Evolutionary conservation across 2,888 invertebrate species (phyloP).

Genomic region (Mactromeris polynyma): DNA sequence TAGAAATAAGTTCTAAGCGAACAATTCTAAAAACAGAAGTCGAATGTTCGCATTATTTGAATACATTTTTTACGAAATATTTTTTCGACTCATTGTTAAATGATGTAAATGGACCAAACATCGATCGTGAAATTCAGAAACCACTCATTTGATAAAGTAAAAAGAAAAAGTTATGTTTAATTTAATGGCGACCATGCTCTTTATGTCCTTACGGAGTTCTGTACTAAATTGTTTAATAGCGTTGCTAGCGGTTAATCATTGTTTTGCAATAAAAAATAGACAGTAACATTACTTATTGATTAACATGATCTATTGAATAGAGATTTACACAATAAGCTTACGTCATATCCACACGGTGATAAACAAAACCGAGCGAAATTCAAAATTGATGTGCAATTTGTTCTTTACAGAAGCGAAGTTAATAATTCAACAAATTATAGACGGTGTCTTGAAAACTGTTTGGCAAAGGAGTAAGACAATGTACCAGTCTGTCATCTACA

Average conservation of each 20-base stretch:
- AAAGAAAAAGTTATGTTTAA: background rate
- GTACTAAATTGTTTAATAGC: background rate
- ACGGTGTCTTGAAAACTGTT: slow-evolving; percentile 14
- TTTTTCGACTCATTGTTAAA: too few relatives aligned
- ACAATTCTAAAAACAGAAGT: too few relatives aligned
- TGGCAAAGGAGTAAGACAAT: background rate
- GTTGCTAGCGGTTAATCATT: background rate
- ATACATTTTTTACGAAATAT: too few relatives aligned
- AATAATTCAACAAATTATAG: slow-evolving; percentile 47
- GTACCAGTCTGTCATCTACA: background rate
- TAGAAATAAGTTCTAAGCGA: too few relatives aligned
- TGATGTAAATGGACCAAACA: too few relatives aligned
- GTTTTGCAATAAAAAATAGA: background rate
- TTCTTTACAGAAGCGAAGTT: slow-evolving; percentile 37
- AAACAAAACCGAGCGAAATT: background rate
- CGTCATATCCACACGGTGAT: background rate
- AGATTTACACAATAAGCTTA: too few relatives aligned
- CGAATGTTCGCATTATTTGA: too few relatives aligned
- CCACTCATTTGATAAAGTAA: too few relatives aligned
- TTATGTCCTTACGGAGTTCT: background rate
- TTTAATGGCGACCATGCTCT: background rate
- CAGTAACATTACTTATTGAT: background rate
- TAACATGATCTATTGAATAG: background rate
- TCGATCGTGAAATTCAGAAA: too few relatives aligned
- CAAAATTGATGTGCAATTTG: background rate